Evolutionary conservation across 2,888 invertebrate genomes (phyloP).

Genomic region (Cantharis nigra): DNA sequence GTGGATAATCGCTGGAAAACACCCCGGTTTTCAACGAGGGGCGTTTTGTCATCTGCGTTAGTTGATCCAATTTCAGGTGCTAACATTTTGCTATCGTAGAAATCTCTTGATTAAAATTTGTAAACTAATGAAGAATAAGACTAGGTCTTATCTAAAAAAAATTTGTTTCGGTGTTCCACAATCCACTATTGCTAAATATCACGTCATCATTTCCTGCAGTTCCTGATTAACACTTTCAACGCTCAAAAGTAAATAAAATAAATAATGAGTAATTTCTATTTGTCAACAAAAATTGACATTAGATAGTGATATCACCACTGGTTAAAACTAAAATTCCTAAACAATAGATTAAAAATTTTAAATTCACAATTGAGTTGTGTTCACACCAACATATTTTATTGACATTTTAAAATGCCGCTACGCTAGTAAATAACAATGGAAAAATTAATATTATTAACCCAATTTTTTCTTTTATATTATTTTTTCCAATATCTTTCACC

Average conservation of each 20-base stretch:
- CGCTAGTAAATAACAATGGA: not conserved
- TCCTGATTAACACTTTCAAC: not conserved
- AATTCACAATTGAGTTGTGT: not conserved
- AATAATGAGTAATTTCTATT: not conserved
- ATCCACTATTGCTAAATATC: not conserved
- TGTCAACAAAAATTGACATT: not conserved
- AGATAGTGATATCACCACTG: not conserved
- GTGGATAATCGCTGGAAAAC: slow-evolving; percentile 47
- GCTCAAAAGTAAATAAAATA: not conserved
- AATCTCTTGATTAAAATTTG: not conserved
- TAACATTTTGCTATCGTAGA: slow-evolving; percentile 45
- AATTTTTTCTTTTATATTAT: no score
- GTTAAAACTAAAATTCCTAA: not conserved
- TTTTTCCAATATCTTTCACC: no score
- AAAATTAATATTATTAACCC: no score
- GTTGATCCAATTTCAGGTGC: slow-evolving; percentile 51
- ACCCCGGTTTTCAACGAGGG: slow-evolving; percentile 42
- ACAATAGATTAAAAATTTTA: not conserved
- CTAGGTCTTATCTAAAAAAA: not conserved
- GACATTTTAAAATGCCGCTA: not conserved
- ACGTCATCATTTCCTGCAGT: not conserved
- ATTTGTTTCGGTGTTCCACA: not conserved
- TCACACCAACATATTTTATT: not conserved
- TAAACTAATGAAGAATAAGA: not conserved
- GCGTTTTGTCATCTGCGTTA: slow-evolving; percentile 49